Evolutionary conservation across 2,888 invertebrate species (phyloP).

Genomic region (Thymelicus acteon): DNA sequence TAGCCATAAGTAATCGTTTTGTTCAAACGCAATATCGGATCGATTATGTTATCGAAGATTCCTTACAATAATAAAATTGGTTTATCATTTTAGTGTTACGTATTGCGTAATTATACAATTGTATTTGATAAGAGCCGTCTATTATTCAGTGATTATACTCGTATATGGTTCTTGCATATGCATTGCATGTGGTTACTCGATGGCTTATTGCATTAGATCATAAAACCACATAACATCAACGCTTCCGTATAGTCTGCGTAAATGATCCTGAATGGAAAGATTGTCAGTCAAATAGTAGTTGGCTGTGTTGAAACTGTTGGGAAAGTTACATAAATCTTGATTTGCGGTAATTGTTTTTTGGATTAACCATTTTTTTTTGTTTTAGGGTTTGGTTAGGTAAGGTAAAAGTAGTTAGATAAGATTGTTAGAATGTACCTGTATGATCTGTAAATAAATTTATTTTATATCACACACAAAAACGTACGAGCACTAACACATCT

Average conservation of each 20-base stretch:
- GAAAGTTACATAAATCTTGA: background rate
- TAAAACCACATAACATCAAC: conserved; percentile 22
- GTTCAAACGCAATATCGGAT: background rate
- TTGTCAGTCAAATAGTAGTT: conserved; percentile 2
- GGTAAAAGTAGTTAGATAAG: no score
- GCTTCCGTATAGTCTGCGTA: conserved; percentile 23
- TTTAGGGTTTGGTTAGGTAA: no score
- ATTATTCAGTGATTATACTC: background rate
- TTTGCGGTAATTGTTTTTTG: no score
- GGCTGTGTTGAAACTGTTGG: background rate
- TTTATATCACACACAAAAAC: no score
- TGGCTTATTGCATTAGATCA: conserved; percentile 26
- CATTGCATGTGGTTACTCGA: conserved; percentile 16
- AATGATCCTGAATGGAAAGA: conserved; percentile 5
- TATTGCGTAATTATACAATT: background rate
- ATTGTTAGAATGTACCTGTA: no score
- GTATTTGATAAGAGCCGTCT: background rate
- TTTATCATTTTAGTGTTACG: background rate
- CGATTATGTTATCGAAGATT: background rate
- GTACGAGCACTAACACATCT: no score
- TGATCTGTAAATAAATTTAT: no score
- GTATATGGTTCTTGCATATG: conserved; percentile 4
- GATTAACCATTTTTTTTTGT: no score
- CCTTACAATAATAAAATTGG: background rate
- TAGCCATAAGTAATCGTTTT: background rate